These are phyloP conservation scores for Tursiops truncatus DNA, from an alignment of 2,113 vertebrate genomes.

Conservation along the genomic window DNA sequence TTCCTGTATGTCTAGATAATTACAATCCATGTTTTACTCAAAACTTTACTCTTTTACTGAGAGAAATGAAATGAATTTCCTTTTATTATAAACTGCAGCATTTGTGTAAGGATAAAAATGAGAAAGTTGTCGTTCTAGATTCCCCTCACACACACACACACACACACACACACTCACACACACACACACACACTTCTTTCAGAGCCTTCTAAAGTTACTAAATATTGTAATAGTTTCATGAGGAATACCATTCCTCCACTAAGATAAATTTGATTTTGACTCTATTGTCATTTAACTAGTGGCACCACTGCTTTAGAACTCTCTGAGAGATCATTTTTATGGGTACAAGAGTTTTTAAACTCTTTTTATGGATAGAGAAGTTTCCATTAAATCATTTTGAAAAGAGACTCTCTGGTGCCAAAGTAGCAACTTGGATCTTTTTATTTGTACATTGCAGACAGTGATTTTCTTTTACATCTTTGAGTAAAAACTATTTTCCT, in stretches of 20 bases:
- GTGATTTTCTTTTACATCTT: constrained; percentile 47
- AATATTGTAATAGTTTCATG: constrained; percentile 15
- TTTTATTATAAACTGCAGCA: neutral
- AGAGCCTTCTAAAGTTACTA: constrained; percentile 10
- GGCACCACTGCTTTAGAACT: constrained; percentile 12
- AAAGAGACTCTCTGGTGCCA: constrained; percentile 48
- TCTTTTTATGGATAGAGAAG: constrained; percentile 39
- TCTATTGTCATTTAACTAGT: constrained; percentile 44
- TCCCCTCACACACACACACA: too few relatives aligned
- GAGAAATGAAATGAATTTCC: neutral
- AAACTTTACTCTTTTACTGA: neutral
- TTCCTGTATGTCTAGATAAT: neutral
- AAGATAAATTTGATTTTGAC: constrained; percentile 58
- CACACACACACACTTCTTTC: neutral
- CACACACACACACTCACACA: neutral
- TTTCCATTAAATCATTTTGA: constrained; percentile 55
- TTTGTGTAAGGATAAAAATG: constrained; percentile 9
- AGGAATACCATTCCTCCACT: constrained; percentile 20
- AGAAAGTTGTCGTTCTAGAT: neutral
- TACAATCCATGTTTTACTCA: neutral
- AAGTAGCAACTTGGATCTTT: constrained; percentile 32
- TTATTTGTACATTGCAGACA: constrained; percentile 30
- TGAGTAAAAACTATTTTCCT: constrained; percentile 43
- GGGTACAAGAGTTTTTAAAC: constrained; percentile 22
- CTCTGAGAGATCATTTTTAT: constrained; percentile 6